Base-by-base conservation (phyloP, 1,140 invertebrate genomes). In the Mercenaria mercenaria region DNA sequence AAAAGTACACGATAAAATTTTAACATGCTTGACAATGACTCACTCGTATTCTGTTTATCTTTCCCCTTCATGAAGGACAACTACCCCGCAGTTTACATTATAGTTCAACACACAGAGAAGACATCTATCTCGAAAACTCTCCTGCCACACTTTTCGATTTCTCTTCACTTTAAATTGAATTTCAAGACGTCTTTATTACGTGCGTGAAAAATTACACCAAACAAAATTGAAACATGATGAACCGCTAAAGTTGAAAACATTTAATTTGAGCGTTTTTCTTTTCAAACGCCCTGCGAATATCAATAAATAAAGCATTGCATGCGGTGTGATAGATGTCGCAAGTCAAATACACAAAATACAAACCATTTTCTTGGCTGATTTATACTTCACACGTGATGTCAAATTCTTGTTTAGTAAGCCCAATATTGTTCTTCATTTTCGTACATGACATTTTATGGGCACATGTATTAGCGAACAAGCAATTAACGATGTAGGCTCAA, bases 191-290 rank as follows among this genome's bases (percentile, higher is more conserved):
- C 4, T 79, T 79, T 79, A 79, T 79, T 47, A 79, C 76, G 29
- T 79, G 76, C 76, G 76, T 52, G 76, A 47, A 79, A 47, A 79
- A 26, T 76, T 76, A 76, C 72, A 41, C 72, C 23, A 29, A 32
- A 20, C 1, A 26, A 79, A 41, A 32, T 79, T 26, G 76, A 79
- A 79, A 79, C 50, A 26, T 26, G 76, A 79, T 52, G 43, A 79
- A 50, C 8, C 50, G 43, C n/a, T 26, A 52, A 56, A 6, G 2
- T 29, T 18, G 15, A 79, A 79, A 79, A 79, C 43, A 32, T 50
- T 79, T 79, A 79, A 79, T 26, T 47, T 79, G 23, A 56, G 10
- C 41, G 10, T 47, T 50, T 79, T 34, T 29, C n/a, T 79, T 79
- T 79, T 8, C 23, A 47, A 34, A 3, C 23, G 37, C 32, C 8